A percentile compares a stretch with the other conserved stretches of the same genome.
These are phyloP conservation scores for Oophaga pumilio DNA, from an alignment of 2,113 vertebrate species.

Conservation along the genomic window DNA sequence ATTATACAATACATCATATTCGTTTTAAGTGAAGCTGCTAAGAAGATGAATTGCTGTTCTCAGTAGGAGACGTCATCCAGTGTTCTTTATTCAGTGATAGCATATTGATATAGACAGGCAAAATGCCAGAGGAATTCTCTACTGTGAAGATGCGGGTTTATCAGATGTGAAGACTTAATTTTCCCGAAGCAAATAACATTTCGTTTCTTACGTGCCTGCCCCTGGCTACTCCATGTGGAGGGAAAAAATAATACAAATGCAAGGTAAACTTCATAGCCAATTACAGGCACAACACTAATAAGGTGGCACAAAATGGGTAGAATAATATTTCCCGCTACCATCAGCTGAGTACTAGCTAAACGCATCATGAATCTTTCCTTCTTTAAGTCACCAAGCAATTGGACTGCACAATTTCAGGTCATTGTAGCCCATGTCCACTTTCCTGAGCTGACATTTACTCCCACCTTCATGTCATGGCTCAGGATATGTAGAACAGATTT, in stretches of 20 bases:
- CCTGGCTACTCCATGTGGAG: constrained; percentile 5
- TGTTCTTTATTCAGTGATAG: constrained; percentile 42
- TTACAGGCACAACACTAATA: constrained; percentile 4
- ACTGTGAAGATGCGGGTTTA: constrained; percentile 39
- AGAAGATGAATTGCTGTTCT: constrained; percentile 44
- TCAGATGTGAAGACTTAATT: constrained; percentile 50
- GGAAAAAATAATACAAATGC: not conserved
- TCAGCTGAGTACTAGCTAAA: not conserved
- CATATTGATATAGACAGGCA: constrained; percentile 46
- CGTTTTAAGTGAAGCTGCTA: constrained; percentile 37
- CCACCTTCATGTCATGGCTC: not conserved
- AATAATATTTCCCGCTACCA: not conserved
- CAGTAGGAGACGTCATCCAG: constrained; percentile 29
- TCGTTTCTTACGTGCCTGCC: constrained; percentile 18
- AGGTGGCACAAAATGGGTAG: not conserved
- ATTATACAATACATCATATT: constrained; percentile 43
- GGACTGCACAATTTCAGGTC: not conserved
- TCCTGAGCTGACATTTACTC: constrained; percentile 16
- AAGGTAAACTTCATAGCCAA: constrained; percentile 24
- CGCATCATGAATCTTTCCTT: not conserved
- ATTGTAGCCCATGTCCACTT: not conserved
- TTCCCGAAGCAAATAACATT: constrained; percentile 38
- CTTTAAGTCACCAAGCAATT: constrained; percentile 9
- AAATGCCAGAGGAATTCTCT: constrained; percentile 42
- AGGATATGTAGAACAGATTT: not conserved